phyloP scores from a whole-genome alignment of 1,140 invertebrate genomes.

The Scaptomyza montana region DNA sequence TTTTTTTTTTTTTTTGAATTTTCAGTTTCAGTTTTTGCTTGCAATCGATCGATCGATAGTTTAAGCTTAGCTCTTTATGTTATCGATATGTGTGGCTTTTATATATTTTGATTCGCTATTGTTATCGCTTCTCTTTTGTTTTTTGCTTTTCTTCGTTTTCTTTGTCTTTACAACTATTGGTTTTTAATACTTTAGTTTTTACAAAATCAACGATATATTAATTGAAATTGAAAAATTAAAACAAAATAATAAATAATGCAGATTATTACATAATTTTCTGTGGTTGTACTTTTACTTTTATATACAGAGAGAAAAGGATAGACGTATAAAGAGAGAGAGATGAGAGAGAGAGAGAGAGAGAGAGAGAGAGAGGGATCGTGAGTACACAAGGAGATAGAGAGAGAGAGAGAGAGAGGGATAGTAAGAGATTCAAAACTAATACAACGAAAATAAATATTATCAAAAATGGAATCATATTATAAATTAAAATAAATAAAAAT shows the following conservation, averaged over 20 bases:
- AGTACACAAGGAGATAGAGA: constrained; percentile 22
- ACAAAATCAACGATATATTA: constrained; percentile 22
- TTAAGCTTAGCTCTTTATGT: constrained; percentile 49
- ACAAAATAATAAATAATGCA: constrained; percentile 35
- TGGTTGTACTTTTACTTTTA: constrained; percentile 41
- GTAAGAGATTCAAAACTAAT: constrained; percentile 53
- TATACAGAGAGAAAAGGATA: constrained; percentile 29
- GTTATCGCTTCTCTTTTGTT: constrained; percentile 56
- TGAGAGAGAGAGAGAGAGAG: constrained; percentile 35
- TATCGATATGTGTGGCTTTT: constrained; percentile 51
- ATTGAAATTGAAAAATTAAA: constrained; percentile 8
- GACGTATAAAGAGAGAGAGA: constrained; percentile 30
- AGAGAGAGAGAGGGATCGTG: constrained; percentile 23
- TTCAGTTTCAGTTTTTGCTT: constrained; percentile 81
- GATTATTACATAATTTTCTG: constrained; percentile 50
- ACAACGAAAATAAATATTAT: constrained; percentile 55
- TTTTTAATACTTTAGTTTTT: constrained; percentile 21
- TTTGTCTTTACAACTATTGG: constrained; percentile 54
- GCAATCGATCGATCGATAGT: constrained; percentile 64
- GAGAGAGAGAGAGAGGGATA: constrained; percentile 39
- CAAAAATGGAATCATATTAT: constrained; percentile 38
- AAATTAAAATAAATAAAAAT: constrained; percentile 20
- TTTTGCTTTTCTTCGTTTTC: constrained; percentile 79
- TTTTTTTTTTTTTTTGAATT: constrained; percentile 52
- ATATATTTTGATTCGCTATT: constrained; percentile 12